Base-by-base conservation (phyloP, 2,888 invertebrate genomes). In the Fragum whitleyi region DNA sequence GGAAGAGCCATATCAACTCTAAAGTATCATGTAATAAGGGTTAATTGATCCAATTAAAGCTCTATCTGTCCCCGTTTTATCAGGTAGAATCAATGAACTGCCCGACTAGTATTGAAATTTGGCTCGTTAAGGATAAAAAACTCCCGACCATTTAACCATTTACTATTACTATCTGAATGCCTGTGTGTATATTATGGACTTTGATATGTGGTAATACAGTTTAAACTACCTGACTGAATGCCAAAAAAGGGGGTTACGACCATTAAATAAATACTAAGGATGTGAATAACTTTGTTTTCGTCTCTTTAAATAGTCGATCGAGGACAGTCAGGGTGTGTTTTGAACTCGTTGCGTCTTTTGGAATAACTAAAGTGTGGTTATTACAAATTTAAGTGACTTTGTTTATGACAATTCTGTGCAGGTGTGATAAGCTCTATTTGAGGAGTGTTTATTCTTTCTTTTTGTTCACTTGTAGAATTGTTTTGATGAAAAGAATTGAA, bases 181-280 rank as follows among this genome's bases (percentile, higher is more conserved):
- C 19, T 65, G 65, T 65, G 36, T 62, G 42, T 42, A 65, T 65
- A 61, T 61, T 29, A 65, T 26, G 36, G 65, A 65, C 65, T 65
- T 65, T 39, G 65, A 65, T 65, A 42, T 39, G 28, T 39, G 39
- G 65, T 39, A 65, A 65, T 65, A 21, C 42, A 65, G 65, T 65
- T 39, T 23, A 65, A 61, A 42, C 65, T 65, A 65, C 65, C 65
- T 65, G 65, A 65, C 39, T 9, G 42, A 65, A 42, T 65, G 65
- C 65, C 65, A 65, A 65, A 42, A 65, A 65, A 42, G 29, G 32
- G 32, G 32, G n/a, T 61, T 28, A 42, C 42, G 28, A 39, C 32
- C 29, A 65, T 42, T 42, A 62, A 62, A 62, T 28, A 32, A 62
- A 29, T 32, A 62, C 28, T 36, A 42, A 42, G 32, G 42, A 65